Conservation (phyloP, 2,888 invertebrate genomes). For the Bombyx huttoni region DNA sequence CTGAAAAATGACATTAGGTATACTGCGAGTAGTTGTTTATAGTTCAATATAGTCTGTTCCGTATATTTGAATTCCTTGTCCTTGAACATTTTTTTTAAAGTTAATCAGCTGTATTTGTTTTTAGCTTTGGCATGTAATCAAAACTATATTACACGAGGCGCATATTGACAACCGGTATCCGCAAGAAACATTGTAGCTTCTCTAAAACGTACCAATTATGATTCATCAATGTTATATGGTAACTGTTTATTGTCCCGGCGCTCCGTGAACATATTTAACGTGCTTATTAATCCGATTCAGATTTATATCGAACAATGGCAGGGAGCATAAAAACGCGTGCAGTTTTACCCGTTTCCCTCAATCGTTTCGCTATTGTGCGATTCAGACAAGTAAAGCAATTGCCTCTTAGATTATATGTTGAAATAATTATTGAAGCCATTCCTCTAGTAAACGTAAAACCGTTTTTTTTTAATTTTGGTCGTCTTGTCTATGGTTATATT, state of each 20-base stretch:
- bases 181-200: background rate
- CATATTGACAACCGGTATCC: too few relatives aligned
- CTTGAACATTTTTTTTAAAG: too few relatives aligned
- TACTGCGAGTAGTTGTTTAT: too few relatives aligned
- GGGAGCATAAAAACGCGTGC: slow-evolving; percentile 41
- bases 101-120: too few relatives aligned
- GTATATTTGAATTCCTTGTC: too few relatives aligned
- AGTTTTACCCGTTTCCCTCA: slow-evolving; percentile 41
- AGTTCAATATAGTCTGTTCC: too few relatives aligned
- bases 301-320: slow-evolving; percentile 57
- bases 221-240: background rate
- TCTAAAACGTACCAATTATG: background rate
- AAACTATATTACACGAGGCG: too few relatives aligned
- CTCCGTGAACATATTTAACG: background rate
- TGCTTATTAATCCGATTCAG: slow-evolving; percentile 49
- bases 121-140: too few relatives aligned
- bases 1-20: too few relatives aligned
- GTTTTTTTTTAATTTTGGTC: background rate
- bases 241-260: background rate
- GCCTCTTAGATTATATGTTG: slow-evolving; percentile 32
- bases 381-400: slow-evolving; percentile 40
- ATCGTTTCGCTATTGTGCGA: slow-evolving; percentile 39
- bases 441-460: background rate
- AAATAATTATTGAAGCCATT: slow-evolving; percentile 14
- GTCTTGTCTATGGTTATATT: background rate